Base-by-base conservation (phyloP, 2,888 invertebrate genomes). In the Luperina nickerlii region DNA sequence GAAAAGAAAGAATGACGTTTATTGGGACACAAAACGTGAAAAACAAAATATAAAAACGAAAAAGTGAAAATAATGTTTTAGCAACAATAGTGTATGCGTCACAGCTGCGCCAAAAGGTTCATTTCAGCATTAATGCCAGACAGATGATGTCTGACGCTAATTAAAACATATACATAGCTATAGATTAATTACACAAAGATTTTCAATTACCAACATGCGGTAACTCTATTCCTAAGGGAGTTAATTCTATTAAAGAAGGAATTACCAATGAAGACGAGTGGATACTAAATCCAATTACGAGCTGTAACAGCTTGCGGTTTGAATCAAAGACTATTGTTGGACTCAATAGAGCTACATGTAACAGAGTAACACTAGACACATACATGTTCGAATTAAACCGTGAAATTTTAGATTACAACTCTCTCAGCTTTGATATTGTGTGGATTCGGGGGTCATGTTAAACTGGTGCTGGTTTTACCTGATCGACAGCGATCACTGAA, bases 211-310 rank as follows among this genome's bases (percentile, higher is more conserved):
- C 42, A 68, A 54, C 51, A 73, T 51, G 73, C 77, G 73, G 57
- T 73, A 70, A 71, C 65, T 76, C 38, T 38, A 38, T 38, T 38
- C 51, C 13, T 60, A 68, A 60, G 65, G 48, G 13, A 85, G 45
- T 77, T 77, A 69, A 76, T 74, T 67, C 71, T 74, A 85, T 75
- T 81, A 79, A 51, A 76, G 48, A 57, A 76, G 74, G 76, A 78
- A 74, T 82, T 82, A 82, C 71, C 42, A 76, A 76, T 82, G 74
- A 60, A 71, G 24, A 57, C 68, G 51, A 75, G 60, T 76, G 73
- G 70, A 78, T 69, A 77, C 65, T 69, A 38, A 82, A 85, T 82
- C 76, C 76, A 85, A 85, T 85, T 85, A 85, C 74, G 18, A 20
- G 42, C 42, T 60, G 85, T 48, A 48, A 65, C 71, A 63, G 68